Percentiles rank a stretch among this genome's conserved stretches.
Conservation (phyloP, 2,888 invertebrate genomes). For the Drosophila imparisetae region DNA sequence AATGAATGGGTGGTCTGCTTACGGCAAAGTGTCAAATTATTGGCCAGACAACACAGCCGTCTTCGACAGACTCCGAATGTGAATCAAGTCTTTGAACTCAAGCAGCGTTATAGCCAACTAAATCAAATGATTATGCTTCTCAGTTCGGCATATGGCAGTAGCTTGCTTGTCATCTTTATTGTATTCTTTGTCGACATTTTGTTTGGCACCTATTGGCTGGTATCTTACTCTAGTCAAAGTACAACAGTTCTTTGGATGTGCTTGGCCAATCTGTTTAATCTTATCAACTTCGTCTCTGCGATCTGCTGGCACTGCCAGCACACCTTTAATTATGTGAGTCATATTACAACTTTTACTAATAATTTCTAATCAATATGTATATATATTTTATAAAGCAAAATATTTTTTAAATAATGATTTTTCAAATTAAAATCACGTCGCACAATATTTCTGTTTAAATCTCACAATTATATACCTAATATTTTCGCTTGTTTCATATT, state of each 20-base stretch:
- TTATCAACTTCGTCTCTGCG: constrained; percentile 54
- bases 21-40: constrained; percentile 16
- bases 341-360: neutral
- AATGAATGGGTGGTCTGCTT: constrained; percentile 32
- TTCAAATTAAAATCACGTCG: neutral
- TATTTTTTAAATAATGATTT: neutral
- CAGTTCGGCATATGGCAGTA: constrained; percentile 78
- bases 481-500: constrained; percentile 18
- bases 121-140: constrained; percentile 57
- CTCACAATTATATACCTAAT: neutral
- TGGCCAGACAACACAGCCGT: constrained; percentile 28
- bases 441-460: neutral
- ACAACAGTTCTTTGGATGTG: constrained; percentile 32
- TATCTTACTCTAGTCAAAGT: constrained; percentile 31
- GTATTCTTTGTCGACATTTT: constrained; percentile 79
- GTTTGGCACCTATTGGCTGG: constrained; percentile 79
- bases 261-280: constrained; percentile 51
- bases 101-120: constrained; percentile 72
- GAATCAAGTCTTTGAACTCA: constrained; percentile 59
- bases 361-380: neutral
- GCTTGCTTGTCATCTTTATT: constrained; percentile 75
- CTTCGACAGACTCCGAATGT: constrained; percentile 14
- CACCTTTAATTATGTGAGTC: constrained; percentile 72
- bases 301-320: constrained; percentile 81
- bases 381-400: neutral